Evolutionary conservation across 2,797 vertebrate genomes (phyloP).

Genomic region (Diplodus puntazzo): DNA sequence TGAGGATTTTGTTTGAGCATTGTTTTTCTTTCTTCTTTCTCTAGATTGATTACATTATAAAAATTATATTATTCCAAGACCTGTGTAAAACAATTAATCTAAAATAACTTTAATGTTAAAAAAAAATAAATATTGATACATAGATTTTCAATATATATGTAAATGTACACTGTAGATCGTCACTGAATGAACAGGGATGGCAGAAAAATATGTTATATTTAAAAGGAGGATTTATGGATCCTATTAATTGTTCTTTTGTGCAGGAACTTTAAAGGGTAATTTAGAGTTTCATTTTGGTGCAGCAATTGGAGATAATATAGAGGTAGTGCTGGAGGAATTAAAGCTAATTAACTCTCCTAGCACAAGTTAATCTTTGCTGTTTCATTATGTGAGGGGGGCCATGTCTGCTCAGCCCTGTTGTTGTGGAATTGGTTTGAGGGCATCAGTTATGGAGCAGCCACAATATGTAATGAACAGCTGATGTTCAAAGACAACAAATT

Average conservation of each 20-base stretch:
- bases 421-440: constrained; percentile 50
- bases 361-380: constrained; percentile 73
- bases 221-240: constrained; percentile 52
- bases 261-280: constrained; percentile 43
- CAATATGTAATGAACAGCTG: constrained; percentile 37
- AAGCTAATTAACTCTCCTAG: constrained; percentile 77
- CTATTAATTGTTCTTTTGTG: constrained; percentile 66
- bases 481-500: constrained; percentile 26
- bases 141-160: background rate
- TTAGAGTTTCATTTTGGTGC: constrained; percentile 73
- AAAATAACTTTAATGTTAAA: no score
- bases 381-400: constrained; percentile 61
- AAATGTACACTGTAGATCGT: constrained; percentile 15
- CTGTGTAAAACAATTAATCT: no score
- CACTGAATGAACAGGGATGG: constrained; percentile 17
- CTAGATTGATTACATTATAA: no score
- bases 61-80: no score
- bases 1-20: no score
- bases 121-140: no score
- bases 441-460: constrained; percentile 5
- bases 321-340: constrained; percentile 73
- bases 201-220: constrained; percentile 32
- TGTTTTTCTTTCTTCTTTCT: no score
- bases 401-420: constrained; percentile 35
- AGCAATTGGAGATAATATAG: constrained; percentile 77